Evolutionary conservation across 2,888 invertebrate species (phyloP).

Genomic region (Cetonia aurata): DNA sequence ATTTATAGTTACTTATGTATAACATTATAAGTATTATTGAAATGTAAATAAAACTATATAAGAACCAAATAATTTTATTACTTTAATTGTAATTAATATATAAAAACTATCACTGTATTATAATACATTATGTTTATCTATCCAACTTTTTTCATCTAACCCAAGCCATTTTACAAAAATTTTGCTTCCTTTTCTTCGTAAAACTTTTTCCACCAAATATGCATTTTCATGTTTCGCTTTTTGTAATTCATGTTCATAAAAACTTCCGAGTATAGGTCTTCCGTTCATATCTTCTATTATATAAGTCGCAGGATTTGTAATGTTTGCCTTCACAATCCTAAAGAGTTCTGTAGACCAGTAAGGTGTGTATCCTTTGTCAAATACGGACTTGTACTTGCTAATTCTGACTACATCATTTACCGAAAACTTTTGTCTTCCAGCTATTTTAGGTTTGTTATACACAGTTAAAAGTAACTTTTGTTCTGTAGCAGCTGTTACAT

Average conservation of each 20-base stretch:
- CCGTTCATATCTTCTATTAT: constrained; percentile 54
- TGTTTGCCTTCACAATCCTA: constrained; percentile 54
- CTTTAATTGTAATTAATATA: too few relatives aligned
- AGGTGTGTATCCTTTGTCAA: constrained; percentile 57
- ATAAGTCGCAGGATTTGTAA: constrained; percentile 58
- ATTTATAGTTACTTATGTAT: too few relatives aligned
- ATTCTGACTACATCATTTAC: constrained; percentile 59
- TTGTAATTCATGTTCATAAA: constrained; percentile 27
- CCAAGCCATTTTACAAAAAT: not conserved
- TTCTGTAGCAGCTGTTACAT: constrained; percentile 47
- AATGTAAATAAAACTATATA: too few relatives aligned
- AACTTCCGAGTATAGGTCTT: constrained; percentile 47
- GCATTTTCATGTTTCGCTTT: not conserved
- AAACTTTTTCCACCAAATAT: not conserved
- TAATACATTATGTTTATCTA: not conserved
- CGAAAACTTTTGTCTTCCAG: constrained; percentile 45
- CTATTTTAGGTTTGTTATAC: not conserved
- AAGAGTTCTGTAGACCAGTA: constrained; percentile 61
- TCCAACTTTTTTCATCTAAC: not conserved
- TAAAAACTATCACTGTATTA: not conserved
- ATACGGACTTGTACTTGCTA: constrained; percentile 54
- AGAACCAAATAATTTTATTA: too few relatives aligned
- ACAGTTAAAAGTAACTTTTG: not conserved
- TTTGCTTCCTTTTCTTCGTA: not conserved
- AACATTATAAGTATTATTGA: too few relatives aligned